Evolutionary conservation across 2,797 vertebrate genomes (phyloP).

Genomic region (Lacerta agilis): DNA sequence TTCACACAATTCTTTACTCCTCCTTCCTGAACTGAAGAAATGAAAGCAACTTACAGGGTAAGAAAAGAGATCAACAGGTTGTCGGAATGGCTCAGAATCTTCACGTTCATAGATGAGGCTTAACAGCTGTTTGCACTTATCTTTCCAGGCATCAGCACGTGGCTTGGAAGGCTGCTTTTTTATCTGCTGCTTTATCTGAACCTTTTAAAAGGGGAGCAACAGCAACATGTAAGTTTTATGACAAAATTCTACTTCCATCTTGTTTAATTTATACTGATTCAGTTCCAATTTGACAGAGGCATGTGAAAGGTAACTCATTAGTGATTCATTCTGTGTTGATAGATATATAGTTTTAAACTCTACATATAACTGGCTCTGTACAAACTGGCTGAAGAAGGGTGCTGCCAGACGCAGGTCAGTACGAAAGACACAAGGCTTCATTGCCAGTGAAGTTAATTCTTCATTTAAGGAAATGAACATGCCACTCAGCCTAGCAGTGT

Average conservation of each 20-base stretch:
- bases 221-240: neutral
- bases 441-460: too few relatives aligned
- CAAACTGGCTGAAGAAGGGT: too few relatives aligned
- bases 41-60: conserved; percentile 84
- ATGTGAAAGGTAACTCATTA: neutral
- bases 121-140: conserved; percentile 89
- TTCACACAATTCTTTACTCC: too few relatives aligned
- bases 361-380: too few relatives aligned
- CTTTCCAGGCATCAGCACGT: conserved; percentile 86
- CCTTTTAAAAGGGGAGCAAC: conserved; percentile 53
- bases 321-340: neutral
- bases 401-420: too few relatives aligned
- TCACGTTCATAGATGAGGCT: conserved; percentile 88
- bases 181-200: conserved; percentile 75
- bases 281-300: neutral
- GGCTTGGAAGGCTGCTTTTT: conserved; percentile 84
- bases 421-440: too few relatives aligned
- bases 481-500: too few relatives aligned
- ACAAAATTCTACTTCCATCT: neutral
- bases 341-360: too few relatives aligned
- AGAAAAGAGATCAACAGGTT: conserved; percentile 89
- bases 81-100: conserved; percentile 93
- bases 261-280: neutral
- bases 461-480: too few relatives aligned
- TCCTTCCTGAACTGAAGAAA: neutral